A percentile compares a stretch with the other conserved stretches of the same genome.
Conservation (phyloP, 2,888 invertebrate species). For the Epirrhoe alternata region DNA sequence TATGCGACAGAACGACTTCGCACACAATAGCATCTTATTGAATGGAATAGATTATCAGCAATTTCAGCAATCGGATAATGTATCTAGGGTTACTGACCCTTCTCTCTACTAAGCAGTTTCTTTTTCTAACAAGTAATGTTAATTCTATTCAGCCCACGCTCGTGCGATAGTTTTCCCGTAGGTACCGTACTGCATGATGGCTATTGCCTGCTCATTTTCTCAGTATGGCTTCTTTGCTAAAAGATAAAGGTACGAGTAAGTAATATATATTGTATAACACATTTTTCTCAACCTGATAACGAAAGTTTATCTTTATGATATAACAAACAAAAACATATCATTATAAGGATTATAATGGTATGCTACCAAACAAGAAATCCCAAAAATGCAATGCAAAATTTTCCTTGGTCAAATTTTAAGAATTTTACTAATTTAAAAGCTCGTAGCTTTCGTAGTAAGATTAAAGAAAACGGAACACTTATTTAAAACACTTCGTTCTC, state of each 20-base stretch:
- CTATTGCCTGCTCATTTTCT: slow-evolving; percentile 19
- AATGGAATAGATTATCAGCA: slow-evolving; percentile 30
- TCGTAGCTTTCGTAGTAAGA: neutral
- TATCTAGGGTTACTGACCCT: slow-evolving; percentile 31
- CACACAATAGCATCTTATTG: slow-evolving; percentile 34
- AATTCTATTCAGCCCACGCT: slow-evolving; percentile 36
- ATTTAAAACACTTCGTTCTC: slow-evolving; percentile 7
- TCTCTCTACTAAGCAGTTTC: slow-evolving; percentile 31
- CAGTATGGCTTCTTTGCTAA: slow-evolving; percentile 12
- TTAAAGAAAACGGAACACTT: slow-evolving; percentile 9
- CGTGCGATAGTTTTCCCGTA: slow-evolving; percentile 29
- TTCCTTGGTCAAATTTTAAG: too few species aligned
- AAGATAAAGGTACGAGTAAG: slow-evolving; percentile 4
- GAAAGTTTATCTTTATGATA: neutral
- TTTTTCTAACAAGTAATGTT: slow-evolving; percentile 36
- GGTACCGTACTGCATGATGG: slow-evolving; percentile 18
- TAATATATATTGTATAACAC: neutral
- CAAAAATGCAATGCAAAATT: neutral
- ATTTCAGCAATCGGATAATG: slow-evolving; percentile 32
- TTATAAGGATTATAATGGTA: too few species aligned
- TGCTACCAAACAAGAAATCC: neutral
- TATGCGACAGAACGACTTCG: slow-evolving; percentile 26
- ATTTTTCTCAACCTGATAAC: neutral
- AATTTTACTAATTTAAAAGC: neutral
- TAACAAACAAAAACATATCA: neutral